phyloP scores from a whole-genome alignment of 2,888 invertebrate species.

The Himalopsyche tibetana region DNA sequence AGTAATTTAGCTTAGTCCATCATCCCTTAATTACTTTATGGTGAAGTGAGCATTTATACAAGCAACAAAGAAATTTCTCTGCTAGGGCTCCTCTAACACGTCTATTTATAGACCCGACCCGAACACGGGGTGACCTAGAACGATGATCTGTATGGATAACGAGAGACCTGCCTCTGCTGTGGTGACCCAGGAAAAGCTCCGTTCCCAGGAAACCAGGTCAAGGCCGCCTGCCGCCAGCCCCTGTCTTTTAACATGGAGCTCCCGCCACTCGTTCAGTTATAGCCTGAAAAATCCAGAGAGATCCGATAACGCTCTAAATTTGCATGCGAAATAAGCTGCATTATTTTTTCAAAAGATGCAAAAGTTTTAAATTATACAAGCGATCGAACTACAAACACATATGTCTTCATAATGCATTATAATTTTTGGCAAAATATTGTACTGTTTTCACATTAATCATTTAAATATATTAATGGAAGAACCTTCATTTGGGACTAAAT shows the following conservation, averaged over 20 bases:
- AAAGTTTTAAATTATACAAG: no score
- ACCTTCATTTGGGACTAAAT: no score
- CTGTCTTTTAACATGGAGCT: constrained; percentile 44
- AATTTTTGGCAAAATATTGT: no score
- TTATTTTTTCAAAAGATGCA: no score
- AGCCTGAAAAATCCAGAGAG: neutral
- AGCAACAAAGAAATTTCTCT: neutral
- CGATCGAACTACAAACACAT: no score
- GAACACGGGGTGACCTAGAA: constrained; percentile 12
- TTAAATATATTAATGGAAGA: no score
- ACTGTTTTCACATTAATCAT: no score
- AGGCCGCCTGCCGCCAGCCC: constrained; percentile 50
- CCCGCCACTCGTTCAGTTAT: constrained; percentile 12
- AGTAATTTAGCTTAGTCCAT: no score
- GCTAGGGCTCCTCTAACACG: neutral
- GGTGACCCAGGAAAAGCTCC: constrained; percentile 48
- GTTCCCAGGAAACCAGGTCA: constrained; percentile 56
- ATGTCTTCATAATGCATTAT: no score
- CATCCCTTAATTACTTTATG: neutral
- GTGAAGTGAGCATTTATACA: neutral
- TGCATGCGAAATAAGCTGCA: no score
- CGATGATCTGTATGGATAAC: constrained; percentile 34
- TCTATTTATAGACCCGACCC: constrained; percentile 19
- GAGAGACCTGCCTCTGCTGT: constrained; percentile 23
- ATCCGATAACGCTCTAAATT: no score